Conservation (phyloP, 2,888 invertebrate genomes). For the Hirtodrosophila cameraria region DNA sequence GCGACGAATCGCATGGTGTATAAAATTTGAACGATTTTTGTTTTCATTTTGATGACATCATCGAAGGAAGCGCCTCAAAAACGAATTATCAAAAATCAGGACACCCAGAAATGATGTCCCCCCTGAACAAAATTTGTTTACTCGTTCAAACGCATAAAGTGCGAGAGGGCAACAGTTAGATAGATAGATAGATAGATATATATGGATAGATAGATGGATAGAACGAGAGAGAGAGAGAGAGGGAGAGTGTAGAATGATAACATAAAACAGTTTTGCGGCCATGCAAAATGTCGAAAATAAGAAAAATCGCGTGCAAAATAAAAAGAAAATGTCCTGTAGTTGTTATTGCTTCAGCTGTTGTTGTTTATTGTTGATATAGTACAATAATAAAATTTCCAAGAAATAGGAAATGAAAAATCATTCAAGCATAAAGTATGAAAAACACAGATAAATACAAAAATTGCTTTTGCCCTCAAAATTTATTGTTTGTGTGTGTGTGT, state of each 20-base stretch:
- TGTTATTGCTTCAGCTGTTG: constrained; percentile 47
- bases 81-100: constrained; percentile 57
- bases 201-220: background rate
- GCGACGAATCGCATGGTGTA: background rate
- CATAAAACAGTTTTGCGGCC: constrained; percentile 39
- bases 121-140: constrained; percentile 62
- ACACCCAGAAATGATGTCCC: constrained; percentile 25
- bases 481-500: constrained; percentile 18
- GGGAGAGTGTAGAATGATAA: too few species aligned
- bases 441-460: constrained; percentile 72
- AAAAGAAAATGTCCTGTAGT: constrained; percentile 44
- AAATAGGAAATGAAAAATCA: constrained; percentile 73
- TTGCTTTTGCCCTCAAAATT: constrained; percentile 55
- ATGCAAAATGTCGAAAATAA: constrained; percentile 40
- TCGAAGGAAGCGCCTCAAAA: constrained; percentile 61
- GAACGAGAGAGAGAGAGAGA: background rate
- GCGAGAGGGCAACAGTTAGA: background rate
- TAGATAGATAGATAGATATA: background rate
- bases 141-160: constrained; percentile 27
- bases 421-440: constrained; percentile 75
- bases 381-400: constrained; percentile 57
- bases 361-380: constrained; percentile 44
- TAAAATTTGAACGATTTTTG: constrained; percentile 62
- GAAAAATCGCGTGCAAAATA: constrained; percentile 41
- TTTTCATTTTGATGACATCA: constrained; percentile 74